phyloP scores from a whole-genome alignment of 2,797 vertebrate genomes.

The Cheirogaleus major region DNA sequence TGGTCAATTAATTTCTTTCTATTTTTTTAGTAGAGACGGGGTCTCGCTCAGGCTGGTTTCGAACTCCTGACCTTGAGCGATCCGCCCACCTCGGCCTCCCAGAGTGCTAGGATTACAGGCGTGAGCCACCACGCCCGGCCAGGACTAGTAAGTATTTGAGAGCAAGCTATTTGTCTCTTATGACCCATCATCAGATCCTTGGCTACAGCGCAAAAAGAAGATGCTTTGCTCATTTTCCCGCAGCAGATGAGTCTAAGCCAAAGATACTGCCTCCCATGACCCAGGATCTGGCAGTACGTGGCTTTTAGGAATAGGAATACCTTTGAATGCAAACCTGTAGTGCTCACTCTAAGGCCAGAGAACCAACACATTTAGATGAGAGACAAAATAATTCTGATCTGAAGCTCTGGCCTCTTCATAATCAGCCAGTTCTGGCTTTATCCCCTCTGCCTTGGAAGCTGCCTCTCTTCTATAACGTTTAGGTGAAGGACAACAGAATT shows the following conservation, averaged over 20 bases:
- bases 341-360: background rate
- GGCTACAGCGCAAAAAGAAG: background rate
- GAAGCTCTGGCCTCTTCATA: background rate
- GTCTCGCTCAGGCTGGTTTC: no score
- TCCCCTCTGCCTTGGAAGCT: background rate
- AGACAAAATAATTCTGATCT: background rate
- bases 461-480: background rate
- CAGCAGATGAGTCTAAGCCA: background rate
- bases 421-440: background rate
- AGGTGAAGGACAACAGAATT: background rate
- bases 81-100: no score
- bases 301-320: background rate
- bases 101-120: no score
- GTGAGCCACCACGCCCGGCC: no score
- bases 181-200: background rate
- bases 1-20: no score
- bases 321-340: background rate
- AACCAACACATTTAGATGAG: background rate
- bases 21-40: no score
- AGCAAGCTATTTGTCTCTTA: background rate
- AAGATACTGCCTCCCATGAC: background rate
- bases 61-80: no score
- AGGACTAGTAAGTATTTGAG: background rate
- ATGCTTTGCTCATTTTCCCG: background rate
- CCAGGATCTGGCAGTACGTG: background rate